phyloP scores from a whole-genome alignment of 2,797 vertebrate species.

The Enteromius anoplus region DNA sequence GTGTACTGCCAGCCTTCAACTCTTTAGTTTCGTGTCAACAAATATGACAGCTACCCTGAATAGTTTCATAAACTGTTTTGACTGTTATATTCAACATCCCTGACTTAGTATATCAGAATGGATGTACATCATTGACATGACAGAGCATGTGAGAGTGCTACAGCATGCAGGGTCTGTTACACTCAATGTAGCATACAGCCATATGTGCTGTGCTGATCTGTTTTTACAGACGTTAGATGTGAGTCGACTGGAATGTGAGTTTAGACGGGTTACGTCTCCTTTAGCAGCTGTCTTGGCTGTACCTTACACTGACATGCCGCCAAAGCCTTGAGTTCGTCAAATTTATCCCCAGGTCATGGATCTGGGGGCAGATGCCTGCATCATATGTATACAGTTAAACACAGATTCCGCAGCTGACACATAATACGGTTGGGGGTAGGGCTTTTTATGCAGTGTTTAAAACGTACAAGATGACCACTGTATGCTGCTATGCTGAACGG shows the following conservation, averaged over 20 bases:
- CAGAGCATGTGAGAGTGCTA: background rate
- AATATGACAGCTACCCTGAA: background rate
- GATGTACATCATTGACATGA: conserved; percentile 17
- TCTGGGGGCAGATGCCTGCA: conserved; percentile 33
- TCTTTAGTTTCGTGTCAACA: background rate
- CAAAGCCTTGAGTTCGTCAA: conserved; percentile 41
- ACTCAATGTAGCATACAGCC: background rate
- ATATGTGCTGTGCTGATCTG: conserved; percentile 16
- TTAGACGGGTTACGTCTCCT: conserved; percentile 20
- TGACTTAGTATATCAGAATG: background rate
- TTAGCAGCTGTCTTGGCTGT: conserved; percentile 30
- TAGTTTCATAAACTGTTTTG: conserved; percentile 1
- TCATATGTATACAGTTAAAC: conserved; percentile 27
- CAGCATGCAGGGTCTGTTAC: background rate
- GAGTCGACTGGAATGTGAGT: conserved; percentile 31
- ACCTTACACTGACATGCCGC: conserved; percentile 7
- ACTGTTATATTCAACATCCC: conserved; percentile 18
- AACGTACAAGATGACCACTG: conserved; percentile 1
- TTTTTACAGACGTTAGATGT: conserved; percentile 19
- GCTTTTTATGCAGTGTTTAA: background rate
- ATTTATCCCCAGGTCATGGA: conserved; percentile 36
- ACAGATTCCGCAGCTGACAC: conserved; percentile 13
- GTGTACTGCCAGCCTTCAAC: background rate
- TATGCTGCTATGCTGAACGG: conserved; percentile 14
- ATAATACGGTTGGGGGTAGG: conserved; percentile 7